These are phyloP conservation scores for Aplysia californica DNA, from an alignment of 1,140 invertebrate species.

Conservation along the genomic window DNA sequence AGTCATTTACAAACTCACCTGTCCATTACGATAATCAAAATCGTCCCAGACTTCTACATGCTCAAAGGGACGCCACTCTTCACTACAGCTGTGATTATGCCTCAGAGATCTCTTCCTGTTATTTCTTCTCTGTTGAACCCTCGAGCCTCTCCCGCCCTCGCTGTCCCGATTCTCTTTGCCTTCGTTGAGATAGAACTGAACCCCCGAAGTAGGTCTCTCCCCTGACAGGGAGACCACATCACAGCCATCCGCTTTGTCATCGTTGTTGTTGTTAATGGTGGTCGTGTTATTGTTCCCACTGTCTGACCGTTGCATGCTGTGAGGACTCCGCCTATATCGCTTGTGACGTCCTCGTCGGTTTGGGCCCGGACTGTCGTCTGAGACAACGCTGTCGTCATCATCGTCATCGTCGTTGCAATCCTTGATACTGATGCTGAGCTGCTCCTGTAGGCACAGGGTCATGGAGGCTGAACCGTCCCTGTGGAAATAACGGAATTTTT, in stretches of 20 bases:
- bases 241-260: too few species aligned
- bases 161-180: conserved; percentile 8
- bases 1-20: too few species aligned
- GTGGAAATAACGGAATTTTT: too few species aligned
- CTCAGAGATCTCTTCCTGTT: conserved; percentile 29
- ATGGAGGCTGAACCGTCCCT: conserved; percentile 73
- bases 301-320: too few species aligned
- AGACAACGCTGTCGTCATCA: background rate
- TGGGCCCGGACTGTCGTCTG: too few species aligned
- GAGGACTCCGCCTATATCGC: too few species aligned
- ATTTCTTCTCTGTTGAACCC: conserved; percentile 9
- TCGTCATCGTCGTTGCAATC: conserved; percentile 17
- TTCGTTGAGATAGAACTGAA: conserved; percentile 9
- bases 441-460: conserved; percentile 68
- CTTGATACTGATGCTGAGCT: conserved; percentile 31
- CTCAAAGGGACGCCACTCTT: conserved; percentile 60
- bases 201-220: too few species aligned
- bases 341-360: too few species aligned
- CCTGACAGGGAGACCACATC: too few species aligned
- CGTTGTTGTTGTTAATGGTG: too few species aligned
- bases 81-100: conserved; percentile 43
- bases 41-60: conserved; percentile 61
- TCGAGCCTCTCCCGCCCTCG: conserved; percentile 11
- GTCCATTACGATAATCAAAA: conserved; percentile 66
- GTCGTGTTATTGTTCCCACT: too few species aligned